Conservation (phyloP, 2,888 invertebrate genomes). For the Trachelus troglodyta region DNA sequence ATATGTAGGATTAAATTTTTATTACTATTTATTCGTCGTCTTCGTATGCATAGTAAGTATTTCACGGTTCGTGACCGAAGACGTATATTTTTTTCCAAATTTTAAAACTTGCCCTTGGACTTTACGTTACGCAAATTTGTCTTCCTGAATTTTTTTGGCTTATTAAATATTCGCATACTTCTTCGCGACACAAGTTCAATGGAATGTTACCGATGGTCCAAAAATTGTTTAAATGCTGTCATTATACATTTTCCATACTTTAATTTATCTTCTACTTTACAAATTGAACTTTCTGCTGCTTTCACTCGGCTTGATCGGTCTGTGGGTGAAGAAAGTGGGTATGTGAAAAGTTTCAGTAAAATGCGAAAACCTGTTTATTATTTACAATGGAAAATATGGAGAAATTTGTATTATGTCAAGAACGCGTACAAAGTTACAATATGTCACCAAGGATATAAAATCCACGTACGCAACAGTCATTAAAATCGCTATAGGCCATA, state of each 20-base stretch:
- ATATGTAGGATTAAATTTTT: background rate
- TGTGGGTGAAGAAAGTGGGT: background rate
- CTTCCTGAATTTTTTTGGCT: background rate
- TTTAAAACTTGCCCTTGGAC: background rate
- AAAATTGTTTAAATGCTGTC: background rate
- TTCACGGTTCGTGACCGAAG: background rate
- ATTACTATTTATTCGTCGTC: background rate
- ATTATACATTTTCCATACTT: background rate
- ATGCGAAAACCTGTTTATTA: conserved; percentile 1
- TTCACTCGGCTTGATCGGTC: background rate
- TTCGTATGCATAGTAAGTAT: background rate
- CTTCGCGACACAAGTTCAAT: background rate
- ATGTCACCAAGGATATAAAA: background rate
- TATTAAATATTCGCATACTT: background rate
- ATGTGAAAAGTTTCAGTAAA: background rate
- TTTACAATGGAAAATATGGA: background rate
- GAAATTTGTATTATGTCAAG: background rate
- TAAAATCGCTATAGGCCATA: background rate
- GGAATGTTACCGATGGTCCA: background rate
- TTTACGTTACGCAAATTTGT: background rate
- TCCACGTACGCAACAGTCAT: background rate
- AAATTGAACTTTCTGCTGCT: background rate
- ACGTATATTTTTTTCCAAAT: background rate
- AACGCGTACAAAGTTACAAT: background rate
- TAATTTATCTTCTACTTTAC: background rate